Evolutionary conservation across 2,113 vertebrate species (phyloP), one percentile per base, ranked within the genome.

Genomic region (Cyanoliseus patagonus): DNA sequence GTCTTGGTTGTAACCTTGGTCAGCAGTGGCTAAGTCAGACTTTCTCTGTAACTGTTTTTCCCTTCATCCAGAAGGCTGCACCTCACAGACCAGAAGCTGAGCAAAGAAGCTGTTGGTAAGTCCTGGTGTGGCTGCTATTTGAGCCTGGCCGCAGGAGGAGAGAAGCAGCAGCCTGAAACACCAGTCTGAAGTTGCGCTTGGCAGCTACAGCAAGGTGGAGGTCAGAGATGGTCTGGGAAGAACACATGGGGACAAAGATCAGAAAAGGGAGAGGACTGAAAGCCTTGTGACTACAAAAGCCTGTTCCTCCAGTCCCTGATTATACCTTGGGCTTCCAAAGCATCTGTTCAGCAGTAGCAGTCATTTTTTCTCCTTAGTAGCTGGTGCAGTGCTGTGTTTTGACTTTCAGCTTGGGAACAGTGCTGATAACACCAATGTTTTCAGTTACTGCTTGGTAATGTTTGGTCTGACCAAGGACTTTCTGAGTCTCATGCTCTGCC

Each of bases 81-180:
- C 27, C 17, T 66, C 31, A 20, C 12, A 25, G 82, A 66, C 5
- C 37, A 33, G 68, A 64, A 52, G 14, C 30, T 67, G 64, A n/a
- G 35, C 3, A 8, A 76, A 51, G 25, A 20, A 47, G 30, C 22
- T 41, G 30, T 59, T 0, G 0, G 7, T 44, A 11, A 33, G 13
- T 68, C n/a, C 39, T 55, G 15, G 16, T 1, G 0, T 49, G 13
- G 8, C 55, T 33, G 17, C 24, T 42, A 11, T 28, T 42, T 22
- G 15, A 41, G 37, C 24, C 23, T 33, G 62, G 33, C 31, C 5
- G 0, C 0, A 0, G n/a, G 23, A 75, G 25, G 30, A 69, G 44
- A 70, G 83, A 53, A 81, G 47, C 52, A 72, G 33, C 18, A 84
- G 33, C 11, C 18, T 49, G 30, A 31, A 44, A 37, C 10, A 17